Base-by-base conservation (phyloP, 2,113 vertebrate genomes). In the Melospiza melodia region DNA sequence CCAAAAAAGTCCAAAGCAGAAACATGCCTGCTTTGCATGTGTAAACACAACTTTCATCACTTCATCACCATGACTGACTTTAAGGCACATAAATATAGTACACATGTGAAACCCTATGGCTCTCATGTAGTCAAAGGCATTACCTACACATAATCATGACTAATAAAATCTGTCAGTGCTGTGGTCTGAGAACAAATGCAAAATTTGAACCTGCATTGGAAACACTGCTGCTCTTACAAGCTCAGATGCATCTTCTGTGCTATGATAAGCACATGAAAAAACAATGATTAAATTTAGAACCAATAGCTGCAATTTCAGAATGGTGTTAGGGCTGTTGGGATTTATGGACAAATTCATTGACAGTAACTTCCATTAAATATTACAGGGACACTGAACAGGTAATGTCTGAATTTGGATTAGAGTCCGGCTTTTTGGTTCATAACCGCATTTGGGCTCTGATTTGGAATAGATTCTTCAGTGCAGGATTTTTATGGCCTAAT, bases 101-200 rank as follows among this genome's bases (percentile, higher is more conserved):
- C 12, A 58, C 21, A 41, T 2, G 5, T 2, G 5, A 90, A 94
- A 84, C 39, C 22, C n/a, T 82, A 8, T 49, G 49, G 46, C 55
- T 85, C 28, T 66, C 33, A 24, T 14, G 24, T 25, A 49, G 78
- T 66, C 58, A 91, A 79, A 89, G 46, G 54, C n/a, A 79, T 17
- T 51, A 67, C 10, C 39, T 68, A 25, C 19, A 33, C 19, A 72
- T 28, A 68, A 66, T 44, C 2, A 0, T 63, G 73, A 94, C 12
- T 39, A 91, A 71, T 62, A 78, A 88, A 90, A 91, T 48, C 52
- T 41, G 30, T 51, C 44, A 55, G 23, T 82, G 52, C 28, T 84
- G 54, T 82, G 69, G n/a, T 87, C 94, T 75, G 81, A 82, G 69
- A 97, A 76, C 16, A 94, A 95, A 90, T 35, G 25, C 48, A 91